Evolutionary conservation across 2,113 vertebrate species (phyloP), one percentile per base, ranked within the genome.

Genomic region (Hippoglossus stenolepis): DNA sequence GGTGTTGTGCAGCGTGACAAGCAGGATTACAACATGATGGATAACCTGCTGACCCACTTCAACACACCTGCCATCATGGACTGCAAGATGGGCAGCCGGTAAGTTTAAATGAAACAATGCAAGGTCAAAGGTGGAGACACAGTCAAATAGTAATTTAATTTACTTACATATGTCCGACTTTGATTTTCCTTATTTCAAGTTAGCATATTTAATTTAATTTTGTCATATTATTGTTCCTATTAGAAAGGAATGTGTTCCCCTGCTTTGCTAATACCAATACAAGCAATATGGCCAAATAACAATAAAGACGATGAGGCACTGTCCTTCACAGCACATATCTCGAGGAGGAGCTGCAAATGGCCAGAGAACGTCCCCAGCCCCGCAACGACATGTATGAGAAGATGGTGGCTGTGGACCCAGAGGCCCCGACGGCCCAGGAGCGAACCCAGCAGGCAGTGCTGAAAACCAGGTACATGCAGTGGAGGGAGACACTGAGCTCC

Each of bases 21-120:
- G 23, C 94, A 96, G 86, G 80, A 92, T 77, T 97, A 96, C 92
- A 96, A 96, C 89, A 92, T 95, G 87, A 96, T 97, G 95, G 95
- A 97, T 43, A 95, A 97, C 72, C 91, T 97, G 62, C 89, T 97
- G 60, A 94, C 93, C 0, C 92, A 94, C 73, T 97, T 97, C 24
- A 92, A 94, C 38, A 91, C 90, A 1, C 96, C 96, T 2, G 94
- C 94, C 68, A 95, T 97, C 84, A 97, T 97, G 96, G 96, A 97
- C 92, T 97, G 96, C 92, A 97, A 97, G 86, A 96, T 97, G 94
- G 96, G 96, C 57, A 94, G 88, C 83, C 93, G 96, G 96, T 97
- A 61, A 87, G 91, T 13, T 45, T 7, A 3, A 43, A 20, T 51
- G 47, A 51, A 7, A 18, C 18, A 13, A 9, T 51, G 14, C 45